Evolutionary conservation across 2,797 vertebrate genomes (phyloP), one percentile per base, ranked within the genome.

Genomic region (Cyprinodon diabolis): DNA sequence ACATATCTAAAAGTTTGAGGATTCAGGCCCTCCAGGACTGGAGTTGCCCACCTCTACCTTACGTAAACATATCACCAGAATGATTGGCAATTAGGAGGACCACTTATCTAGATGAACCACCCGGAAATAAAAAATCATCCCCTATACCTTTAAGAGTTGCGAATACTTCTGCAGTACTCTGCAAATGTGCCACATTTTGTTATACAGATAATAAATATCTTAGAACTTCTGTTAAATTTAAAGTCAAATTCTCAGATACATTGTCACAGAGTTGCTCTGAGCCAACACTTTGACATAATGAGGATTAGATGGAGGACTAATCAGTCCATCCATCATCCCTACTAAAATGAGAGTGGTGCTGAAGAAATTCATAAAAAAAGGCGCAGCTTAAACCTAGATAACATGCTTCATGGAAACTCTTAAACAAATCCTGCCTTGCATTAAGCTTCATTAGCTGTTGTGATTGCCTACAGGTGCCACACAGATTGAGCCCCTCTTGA

Each of bases 391-490:
- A 71, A 35, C 43, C 68, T 45, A 58, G 66, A 25, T 74, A 66
- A 66, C 40, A 9, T 58, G 49, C 58, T 79, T 37, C 47, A 78
- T 37, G 68, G 43, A 80, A 79, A 72, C 49, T 30, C 2, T 60
- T 8, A 40, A 77, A 72, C 70, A 63, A 78, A 60, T 12, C 45
- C 49, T 68, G 56, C 84, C 72, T 52, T 75, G 67, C 71, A 74
- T 82, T 84, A 84, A 75, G 77, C 49, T 79, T 79, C 84, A 78
- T 70, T 76, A 74, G 76, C 60, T n/a, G 77, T 55, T 57, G 75
- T 49, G 82, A 83, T 84, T 79, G 79, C 19, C 62, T 87, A 72
- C 91, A 93, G 91, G 90, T 92, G 91, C 88, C 71, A 77, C 81
- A 72, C 92, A 93, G 92, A 92, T 91, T 85, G 87, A 72, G 71